These are phyloP conservation scores for Platypus cylindrus DNA, from an alignment of 2,888 invertebrate genomes.

Conservation along the genomic window DNA sequence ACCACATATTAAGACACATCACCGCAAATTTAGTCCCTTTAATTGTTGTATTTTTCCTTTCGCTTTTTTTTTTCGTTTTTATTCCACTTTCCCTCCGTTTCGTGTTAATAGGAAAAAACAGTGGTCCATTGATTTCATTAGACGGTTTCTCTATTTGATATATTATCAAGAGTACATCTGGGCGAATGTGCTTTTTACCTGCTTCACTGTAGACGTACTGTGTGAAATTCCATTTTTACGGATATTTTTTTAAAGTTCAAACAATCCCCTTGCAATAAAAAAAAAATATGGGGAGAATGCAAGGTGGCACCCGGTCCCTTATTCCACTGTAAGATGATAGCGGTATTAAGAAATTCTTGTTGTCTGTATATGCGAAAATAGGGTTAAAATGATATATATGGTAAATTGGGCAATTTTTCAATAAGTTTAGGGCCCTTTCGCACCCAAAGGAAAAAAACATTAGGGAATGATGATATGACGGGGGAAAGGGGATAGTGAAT, in stretches of 20 bases:
- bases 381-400: slow-evolving; percentile 23
- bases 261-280: too few relatives aligned
- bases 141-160: too few relatives aligned
- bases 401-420: slow-evolving; percentile 26
- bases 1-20: slow-evolving; percentile 33
- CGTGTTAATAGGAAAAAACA: too few relatives aligned
- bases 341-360: slow-evolving; percentile 30
- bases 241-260: slow-evolving; percentile 23
- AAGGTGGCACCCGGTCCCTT: slow-evolving; percentile 11
- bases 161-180: slow-evolving; percentile 3
- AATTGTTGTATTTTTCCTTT: too few relatives aligned
- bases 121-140: too few relatives aligned
- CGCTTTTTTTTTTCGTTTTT: too few relatives aligned
- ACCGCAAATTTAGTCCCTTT: slow-evolving; percentile 30
- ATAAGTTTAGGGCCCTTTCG: too few relatives aligned
- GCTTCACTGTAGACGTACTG: slow-evolving; percentile 24
- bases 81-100: too few relatives aligned
- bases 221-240: slow-evolving; percentile 33
- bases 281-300: slow-evolving; percentile 12
- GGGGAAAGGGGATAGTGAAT: slow-evolving; percentile 7
- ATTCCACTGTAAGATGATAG: slow-evolving; percentile 31
- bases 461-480: too few relatives aligned
- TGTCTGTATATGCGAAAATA: slow-evolving; percentile 29
- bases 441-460: slow-evolving; percentile 6
- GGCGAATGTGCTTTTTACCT: slow-evolving; percentile 15